These are phyloP conservation scores for Geotrupes spiniger DNA, from an alignment of 2,888 invertebrate species.

Conservation along the genomic window DNA sequence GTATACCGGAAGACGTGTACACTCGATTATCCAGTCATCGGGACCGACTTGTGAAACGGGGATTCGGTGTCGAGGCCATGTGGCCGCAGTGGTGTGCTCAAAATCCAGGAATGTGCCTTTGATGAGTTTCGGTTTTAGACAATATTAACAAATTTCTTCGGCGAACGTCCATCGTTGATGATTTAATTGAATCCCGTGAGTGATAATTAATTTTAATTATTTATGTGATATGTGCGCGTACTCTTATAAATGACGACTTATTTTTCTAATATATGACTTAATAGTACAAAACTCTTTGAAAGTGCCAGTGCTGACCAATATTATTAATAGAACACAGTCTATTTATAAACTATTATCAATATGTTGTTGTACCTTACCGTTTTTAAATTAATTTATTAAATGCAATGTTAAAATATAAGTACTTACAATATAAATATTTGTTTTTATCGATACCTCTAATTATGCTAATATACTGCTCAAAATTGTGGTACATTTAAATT, in stretches of 20 bases:
- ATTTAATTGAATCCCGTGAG: background rate
- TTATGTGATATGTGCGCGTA: constrained; percentile 10
- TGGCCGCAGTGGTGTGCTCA: constrained; percentile 78
- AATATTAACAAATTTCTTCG: background rate
- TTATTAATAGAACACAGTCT: constrained; percentile 1
- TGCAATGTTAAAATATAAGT: background rate
- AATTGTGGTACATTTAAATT: too few species aligned
- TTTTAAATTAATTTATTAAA: constrained; percentile 20
- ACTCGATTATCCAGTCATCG: constrained; percentile 66
- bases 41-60: constrained; percentile 61
- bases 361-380: constrained; percentile 20
- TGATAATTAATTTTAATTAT: constrained; percentile 9
- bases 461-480: too few species aligned
- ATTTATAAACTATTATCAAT: constrained; percentile 4
- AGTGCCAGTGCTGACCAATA: constrained; percentile 11
- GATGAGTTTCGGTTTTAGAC: constrained; percentile 24
- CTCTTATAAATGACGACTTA: background rate
- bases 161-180: background rate
- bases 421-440: too few species aligned
- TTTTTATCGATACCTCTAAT: too few species aligned
- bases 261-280: constrained; percentile 1
- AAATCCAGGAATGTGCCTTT: constrained; percentile 71
- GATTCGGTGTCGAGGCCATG: constrained; percentile 66
- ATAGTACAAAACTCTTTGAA: constrained; percentile 3
- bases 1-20: constrained; percentile 63